These are phyloP conservation scores for Amiota mariae DNA, from an alignment of 2,888 invertebrate genomes.

Conservation along the genomic window DNA sequence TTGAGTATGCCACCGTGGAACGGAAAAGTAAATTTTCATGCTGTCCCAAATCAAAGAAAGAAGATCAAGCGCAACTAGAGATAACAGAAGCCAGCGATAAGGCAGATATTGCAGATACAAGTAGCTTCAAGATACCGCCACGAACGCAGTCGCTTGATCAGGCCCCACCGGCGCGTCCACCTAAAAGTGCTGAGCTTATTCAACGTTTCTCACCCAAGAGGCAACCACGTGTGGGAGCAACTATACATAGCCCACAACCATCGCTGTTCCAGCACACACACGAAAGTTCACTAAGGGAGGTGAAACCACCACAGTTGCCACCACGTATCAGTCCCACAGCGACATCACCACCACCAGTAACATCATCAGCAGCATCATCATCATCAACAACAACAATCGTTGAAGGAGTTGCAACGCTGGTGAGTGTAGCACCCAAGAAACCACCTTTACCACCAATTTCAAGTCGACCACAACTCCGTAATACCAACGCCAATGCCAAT, in stretches of 20 bases:
- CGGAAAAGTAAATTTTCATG: conserved; percentile 83
- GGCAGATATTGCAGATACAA: neutral
- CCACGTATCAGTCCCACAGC: conserved; percentile 60
- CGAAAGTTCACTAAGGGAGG: conserved; percentile 34
- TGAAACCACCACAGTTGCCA: conserved; percentile 67
- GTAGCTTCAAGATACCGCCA: conserved; percentile 77
- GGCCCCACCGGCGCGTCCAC: conserved; percentile 81
- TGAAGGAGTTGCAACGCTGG: conserved; percentile 41
- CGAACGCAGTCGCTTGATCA: conserved; percentile 76
- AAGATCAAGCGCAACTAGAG: conserved; percentile 50
- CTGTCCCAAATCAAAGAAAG: conserved; percentile 78
- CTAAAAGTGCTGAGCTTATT: conserved; percentile 76
- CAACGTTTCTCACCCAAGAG: conserved; percentile 70
- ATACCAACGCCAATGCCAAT: conserved; percentile 77
- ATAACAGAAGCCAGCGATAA: neutral
- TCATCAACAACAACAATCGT: conserved; percentile 18
- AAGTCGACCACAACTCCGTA: conserved; percentile 64
- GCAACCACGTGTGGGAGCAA: conserved; percentile 50
- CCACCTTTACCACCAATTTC: conserved; percentile 83
- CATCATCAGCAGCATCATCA: conserved; percentile 26
- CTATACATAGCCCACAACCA: conserved; percentile 33
- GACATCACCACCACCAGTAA: conserved; percentile 45
- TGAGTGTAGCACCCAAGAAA: conserved; percentile 79
- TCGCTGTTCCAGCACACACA: conserved; percentile 17
- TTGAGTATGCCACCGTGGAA: conserved; percentile 83